Percentiles rank a stretch among this genome's conserved stretches.
These are phyloP conservation scores for Neolamprologus ventralis DNA, from an alignment of 2,113 vertebrate species.

Conservation along the genomic window DNA sequence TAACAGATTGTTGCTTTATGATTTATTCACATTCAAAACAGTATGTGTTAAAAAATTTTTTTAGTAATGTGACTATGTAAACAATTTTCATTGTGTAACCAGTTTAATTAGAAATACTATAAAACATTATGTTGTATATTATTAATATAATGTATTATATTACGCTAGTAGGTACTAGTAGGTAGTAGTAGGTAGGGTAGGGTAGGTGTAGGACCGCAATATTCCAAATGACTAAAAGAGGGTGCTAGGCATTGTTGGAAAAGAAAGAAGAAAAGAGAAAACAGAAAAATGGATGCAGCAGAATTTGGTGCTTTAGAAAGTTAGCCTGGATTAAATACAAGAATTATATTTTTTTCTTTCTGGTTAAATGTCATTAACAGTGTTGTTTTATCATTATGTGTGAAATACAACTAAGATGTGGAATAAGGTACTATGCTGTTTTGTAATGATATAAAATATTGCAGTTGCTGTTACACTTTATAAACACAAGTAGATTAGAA, in stretches of 20 bases:
- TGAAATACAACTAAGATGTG: not conserved
- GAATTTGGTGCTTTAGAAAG: not conserved
- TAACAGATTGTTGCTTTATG: not conserved
- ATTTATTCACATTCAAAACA: not conserved
- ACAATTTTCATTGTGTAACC: not conserved
- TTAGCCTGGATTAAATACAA: not conserved
- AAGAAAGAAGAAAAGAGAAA: not conserved
- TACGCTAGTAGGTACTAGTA: not conserved
- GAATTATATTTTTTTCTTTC: not conserved
- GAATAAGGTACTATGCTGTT: not conserved
- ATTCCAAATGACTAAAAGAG: not conserved
- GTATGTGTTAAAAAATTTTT: rapidly evolving
- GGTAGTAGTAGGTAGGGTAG: not conserved
- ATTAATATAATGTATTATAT: not conserved
- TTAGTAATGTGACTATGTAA: not conserved
- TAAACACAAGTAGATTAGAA: not conserved
- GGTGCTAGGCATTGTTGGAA: not conserved
- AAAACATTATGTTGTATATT: not conserved
- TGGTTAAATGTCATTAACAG: not conserved
- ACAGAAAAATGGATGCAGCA: not conserved
- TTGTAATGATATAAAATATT: not conserved
- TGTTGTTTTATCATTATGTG: not conserved
- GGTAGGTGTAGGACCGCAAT: not conserved
- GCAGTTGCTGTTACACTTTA: not conserved
- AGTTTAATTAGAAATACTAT: not conserved